A percentile compares a stretch with the other conserved stretches of the same genome.
Conservation (phyloP, 2,888 invertebrate species). For the Campoplex nolae region DNA sequence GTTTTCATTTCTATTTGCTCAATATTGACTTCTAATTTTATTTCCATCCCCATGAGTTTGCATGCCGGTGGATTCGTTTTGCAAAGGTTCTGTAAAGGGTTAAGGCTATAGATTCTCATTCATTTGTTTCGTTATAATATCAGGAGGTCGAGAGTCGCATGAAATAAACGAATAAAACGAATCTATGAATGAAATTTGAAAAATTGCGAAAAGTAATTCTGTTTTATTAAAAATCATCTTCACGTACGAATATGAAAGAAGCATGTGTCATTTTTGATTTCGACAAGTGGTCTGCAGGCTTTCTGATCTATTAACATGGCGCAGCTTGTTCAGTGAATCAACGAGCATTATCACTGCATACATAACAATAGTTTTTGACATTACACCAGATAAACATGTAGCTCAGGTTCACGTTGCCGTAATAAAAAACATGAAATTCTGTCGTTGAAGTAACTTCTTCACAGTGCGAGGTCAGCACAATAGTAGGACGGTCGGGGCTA, state of each 20-base stretch:
- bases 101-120: not conserved
- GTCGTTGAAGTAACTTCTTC: constrained; percentile 4
- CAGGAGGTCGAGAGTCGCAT: not conserved
- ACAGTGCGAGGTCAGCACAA: constrained; percentile 46
- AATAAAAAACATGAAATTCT: constrained; percentile 35
- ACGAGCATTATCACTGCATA: not conserved
- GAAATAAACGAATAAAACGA: not conserved
- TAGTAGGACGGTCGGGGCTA: not conserved
- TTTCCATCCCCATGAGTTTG: not conserved
- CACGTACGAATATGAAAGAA: not conserved
- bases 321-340: not conserved
- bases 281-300: not conserved
- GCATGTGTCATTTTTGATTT: not conserved
- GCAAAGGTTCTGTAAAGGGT: not conserved
- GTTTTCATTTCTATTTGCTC: not conserved
- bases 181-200: not conserved
- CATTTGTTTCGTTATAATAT: not conserved
- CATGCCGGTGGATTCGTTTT: not conserved
- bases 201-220: not conserved
- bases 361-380: constrained; percentile 4
- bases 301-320: not conserved
- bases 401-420: not conserved
- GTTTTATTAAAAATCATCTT: not conserved
- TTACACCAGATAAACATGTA: constrained; percentile 28
- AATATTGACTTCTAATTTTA: not conserved